Base-by-base conservation (phyloP, 2,888 invertebrate genomes). In the Platynereis dumerilii region DNA sequence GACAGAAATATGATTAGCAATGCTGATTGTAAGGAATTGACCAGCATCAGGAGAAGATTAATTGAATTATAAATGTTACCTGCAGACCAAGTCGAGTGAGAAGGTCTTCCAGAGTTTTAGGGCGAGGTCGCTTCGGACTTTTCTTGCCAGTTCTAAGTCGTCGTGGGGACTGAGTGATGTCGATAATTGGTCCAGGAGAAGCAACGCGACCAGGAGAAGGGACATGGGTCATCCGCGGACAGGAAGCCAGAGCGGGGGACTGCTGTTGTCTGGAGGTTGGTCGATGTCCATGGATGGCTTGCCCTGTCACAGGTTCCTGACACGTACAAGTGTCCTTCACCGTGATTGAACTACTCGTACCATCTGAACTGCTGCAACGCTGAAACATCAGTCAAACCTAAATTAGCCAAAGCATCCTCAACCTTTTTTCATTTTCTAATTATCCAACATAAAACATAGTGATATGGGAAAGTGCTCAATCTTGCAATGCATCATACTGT, bases 11-110 rank as follows among this genome's bases (percentile, higher is more conserved):
- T 22, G 2, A 27, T 52, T 17, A 22, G 15, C 53, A 52, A 17
- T 10, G 53, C 22, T 15, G 10, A 52, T n/a, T n/a, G n/a, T n/a
- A n/a, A n/a, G n/a, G n/a, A n/a, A n/a, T n/a, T n/a, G n/a, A 42
- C 17, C 17, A 42, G 44, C 17, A 42, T 15, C 44, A 42, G 44
- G 17, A 17, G 44, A 17, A 42, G 12, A 34, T 7, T 34, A 34
- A 34, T 7, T 34, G 12, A 34, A 34, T 34, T 12, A 34, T 7
- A 34, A 48, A 12, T 48, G 7, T 74, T 79, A 89, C 89, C 86
- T 88, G 87, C 77, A 95, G 88, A 75, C 92, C 92, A 84, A 95
- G 93, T 79, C 93, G 90, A 80, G 91, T 90, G 71, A 96, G 87
- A 74, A 96, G 87, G 85, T 95, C 94, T 85, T 94, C 93, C 57